Conservation (phyloP, 2,113 vertebrate species). For the Indri indri region DNA sequence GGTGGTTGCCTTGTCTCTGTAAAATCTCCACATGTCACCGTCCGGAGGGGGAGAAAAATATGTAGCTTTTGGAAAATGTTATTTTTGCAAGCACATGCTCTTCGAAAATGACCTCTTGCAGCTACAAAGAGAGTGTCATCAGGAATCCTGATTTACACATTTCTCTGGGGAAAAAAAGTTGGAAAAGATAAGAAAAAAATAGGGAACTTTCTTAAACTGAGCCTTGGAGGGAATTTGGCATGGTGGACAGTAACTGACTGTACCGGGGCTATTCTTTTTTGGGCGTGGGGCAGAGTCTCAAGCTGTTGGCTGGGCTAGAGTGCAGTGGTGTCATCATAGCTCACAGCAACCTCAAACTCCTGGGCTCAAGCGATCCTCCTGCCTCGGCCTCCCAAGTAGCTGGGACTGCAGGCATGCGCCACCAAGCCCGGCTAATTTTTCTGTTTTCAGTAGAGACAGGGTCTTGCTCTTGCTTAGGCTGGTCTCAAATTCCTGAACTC, state of each 20-base stretch:
- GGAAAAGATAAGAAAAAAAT: background rate
- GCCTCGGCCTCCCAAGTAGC: too few species aligned
- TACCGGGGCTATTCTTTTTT: too few species aligned
- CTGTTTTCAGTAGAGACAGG: too few species aligned
- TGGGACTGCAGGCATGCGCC: too few species aligned
- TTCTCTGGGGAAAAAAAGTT: background rate
- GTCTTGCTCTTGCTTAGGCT: too few species aligned
- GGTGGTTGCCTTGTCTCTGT: rapidly evolving
- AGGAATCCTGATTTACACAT: background rate
- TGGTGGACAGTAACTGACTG: rapidly evolving
- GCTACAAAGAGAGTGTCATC: background rate
- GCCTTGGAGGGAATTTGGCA: rapidly evolving
- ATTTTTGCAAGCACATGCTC: background rate
- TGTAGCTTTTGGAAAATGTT: rapidly evolving
- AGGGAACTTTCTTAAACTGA: background rate
- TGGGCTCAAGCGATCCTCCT: too few species aligned
- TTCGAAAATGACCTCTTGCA: background rate
- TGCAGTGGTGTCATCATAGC: too few species aligned
- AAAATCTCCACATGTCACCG: background rate
- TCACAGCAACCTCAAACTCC: too few species aligned
- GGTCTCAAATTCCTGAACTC: too few species aligned
- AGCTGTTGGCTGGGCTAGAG: too few species aligned
- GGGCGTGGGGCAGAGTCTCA: too few species aligned
- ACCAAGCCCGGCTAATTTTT: too few species aligned
- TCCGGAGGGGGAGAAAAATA: rapidly evolving